phyloP scores from a whole-genome alignment of 2,797 vertebrate species.

The Betta splendens region DNA sequence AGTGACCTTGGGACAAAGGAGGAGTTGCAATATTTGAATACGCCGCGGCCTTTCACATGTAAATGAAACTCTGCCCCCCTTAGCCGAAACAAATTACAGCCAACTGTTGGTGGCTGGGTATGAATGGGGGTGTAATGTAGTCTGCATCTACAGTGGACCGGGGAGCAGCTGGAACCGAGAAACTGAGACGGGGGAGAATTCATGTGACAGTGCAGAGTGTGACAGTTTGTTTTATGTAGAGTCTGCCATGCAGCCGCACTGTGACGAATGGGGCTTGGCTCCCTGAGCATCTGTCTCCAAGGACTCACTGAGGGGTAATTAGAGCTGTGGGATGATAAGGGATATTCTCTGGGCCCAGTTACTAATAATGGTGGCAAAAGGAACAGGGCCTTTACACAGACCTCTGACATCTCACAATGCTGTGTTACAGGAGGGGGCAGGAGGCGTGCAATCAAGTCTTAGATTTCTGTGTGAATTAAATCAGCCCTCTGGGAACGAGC shows the following conservation, averaged over 20 bases:
- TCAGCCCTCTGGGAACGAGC: conserved; percentile 48
- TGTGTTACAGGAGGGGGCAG: conserved; percentile 32
- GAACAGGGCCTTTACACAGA: conserved; percentile 59
- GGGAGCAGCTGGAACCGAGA: conserved; percentile 74
- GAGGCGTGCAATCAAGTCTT: conserved; percentile 46
- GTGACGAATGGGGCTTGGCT: conserved; percentile 81
- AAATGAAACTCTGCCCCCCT: conserved; percentile 75
- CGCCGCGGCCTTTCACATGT: conserved; percentile 74
- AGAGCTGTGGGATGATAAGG: conserved; percentile 68
- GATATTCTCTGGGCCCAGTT: conserved; percentile 56
- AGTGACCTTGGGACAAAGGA: conserved; percentile 70
- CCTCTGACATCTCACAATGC: conserved; percentile 60
- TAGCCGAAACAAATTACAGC: conserved; percentile 80
- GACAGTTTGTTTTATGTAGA: conserved; percentile 77
- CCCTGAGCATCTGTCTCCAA: conserved; percentile 75
- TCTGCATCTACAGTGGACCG: conserved; percentile 78
- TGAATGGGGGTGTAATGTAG: conserved; percentile 80
- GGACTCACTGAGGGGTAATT: conserved; percentile 76
- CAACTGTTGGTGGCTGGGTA: conserved; percentile 78
- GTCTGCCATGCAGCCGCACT: conserved; percentile 68
- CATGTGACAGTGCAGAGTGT: conserved; percentile 77
- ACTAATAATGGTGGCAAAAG: conserved; percentile 62
- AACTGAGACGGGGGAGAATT: conserved; percentile 74
- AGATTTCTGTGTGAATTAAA: conserved; percentile 60
- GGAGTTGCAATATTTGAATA: conserved; percentile 73